Conservation (phyloP, 2,113 vertebrate species). For the Cygnus atratus region DNA sequence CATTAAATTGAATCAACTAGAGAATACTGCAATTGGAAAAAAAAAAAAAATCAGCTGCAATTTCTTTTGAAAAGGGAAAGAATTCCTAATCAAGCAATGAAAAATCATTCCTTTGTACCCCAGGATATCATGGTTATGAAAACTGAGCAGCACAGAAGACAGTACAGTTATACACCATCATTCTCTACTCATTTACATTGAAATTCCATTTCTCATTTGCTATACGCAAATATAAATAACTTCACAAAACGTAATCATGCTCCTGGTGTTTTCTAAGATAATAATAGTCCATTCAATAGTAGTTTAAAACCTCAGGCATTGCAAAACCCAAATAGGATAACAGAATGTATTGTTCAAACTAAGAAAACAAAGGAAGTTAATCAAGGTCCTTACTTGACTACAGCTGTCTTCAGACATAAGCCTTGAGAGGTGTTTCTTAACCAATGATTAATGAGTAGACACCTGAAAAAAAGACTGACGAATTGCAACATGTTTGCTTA, state of each 20-base stretch:
- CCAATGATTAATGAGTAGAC: background rate
- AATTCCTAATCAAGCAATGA: slow-evolving; percentile 1
- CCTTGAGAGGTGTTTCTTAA: slow-evolving; percentile 2
- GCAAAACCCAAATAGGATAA: slow-evolving; percentile 16
- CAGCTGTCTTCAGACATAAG: background rate
- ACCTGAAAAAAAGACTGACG: background rate
- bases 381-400: slow-evolving; percentile 20
- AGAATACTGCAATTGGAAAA: background rate
- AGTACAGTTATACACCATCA: background rate
- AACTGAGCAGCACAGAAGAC: background rate
- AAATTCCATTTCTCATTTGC: background rate
- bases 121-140: background rate
- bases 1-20: background rate
- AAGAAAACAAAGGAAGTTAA: slow-evolving; percentile 46
- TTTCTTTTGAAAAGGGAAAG: slow-evolving; percentile 18
- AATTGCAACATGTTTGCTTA: background rate
- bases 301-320: slow-evolving; percentile 8
- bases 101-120: background rate
- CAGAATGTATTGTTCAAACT: slow-evolving; percentile 34
- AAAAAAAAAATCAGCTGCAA: background rate
- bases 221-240: background rate
- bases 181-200: background rate
- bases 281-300: background rate
- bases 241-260: background rate
- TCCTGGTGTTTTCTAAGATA: slow-evolving; percentile 37